Percentiles rank a stretch among this genome's conserved stretches.
Conservation (phyloP, 2,113 vertebrate genomes). For the Rhegmatorhina hoffmannsi region DNA sequence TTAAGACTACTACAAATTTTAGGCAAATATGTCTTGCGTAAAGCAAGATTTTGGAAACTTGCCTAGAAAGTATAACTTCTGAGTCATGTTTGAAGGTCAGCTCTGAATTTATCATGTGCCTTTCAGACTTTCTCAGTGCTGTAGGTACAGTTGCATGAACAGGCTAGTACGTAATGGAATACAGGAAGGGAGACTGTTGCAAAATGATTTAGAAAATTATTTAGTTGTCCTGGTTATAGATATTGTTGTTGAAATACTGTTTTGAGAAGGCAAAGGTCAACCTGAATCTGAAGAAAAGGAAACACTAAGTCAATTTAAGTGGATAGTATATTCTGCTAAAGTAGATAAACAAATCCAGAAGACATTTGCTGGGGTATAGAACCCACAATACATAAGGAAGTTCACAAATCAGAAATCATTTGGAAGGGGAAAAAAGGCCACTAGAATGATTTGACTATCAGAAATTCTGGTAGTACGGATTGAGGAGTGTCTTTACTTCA, state of each 20-base stretch:
- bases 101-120: background rate
- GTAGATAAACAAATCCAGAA: background rate
- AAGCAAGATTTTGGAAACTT: background rate
- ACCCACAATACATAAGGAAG: background rate
- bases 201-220: background rate
- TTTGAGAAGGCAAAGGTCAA: background rate
- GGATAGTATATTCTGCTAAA: background rate
- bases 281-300: background rate
- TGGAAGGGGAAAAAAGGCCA: background rate
- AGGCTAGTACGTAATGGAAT: background rate
- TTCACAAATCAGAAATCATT: background rate
- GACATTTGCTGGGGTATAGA: background rate
- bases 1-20: background rate
- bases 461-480: background rate
- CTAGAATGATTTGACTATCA: background rate
- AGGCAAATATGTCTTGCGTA: background rate
- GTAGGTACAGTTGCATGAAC: background rate
- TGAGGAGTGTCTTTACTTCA: background rate
- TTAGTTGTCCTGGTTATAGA: background rate
- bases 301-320: background rate
- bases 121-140: background rate
- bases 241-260: background rate
- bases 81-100: background rate
- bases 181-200: background rate
- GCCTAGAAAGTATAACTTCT: background rate